Percentiles rank a stretch among this genome's conserved stretches.
Evolutionary conservation across 53 echinoderm and acorn worm genomes (phyloP).

Genomic region (Echinometra lucunter): DNA sequence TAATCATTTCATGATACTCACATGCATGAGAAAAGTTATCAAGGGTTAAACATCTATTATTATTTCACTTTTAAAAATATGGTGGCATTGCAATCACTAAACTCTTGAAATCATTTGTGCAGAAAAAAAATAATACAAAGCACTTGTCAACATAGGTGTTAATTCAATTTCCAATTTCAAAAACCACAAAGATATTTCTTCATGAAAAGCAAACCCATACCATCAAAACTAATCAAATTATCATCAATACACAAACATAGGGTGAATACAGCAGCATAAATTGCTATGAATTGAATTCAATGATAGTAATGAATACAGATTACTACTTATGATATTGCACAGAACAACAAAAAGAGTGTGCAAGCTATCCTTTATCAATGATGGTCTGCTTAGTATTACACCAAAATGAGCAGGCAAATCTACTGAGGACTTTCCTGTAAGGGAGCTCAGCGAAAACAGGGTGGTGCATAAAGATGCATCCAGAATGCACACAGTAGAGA

Average conservation of each 20-base stretch:
- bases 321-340: not conserved
- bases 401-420: not conserved
- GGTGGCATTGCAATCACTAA: too few species aligned
- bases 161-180: not conserved
- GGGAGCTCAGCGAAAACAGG: too few species aligned
- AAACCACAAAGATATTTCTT: not conserved
- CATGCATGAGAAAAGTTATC: not conserved
- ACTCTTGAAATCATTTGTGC: not conserved
- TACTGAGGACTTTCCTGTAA: too few species aligned
- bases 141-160: not conserved
- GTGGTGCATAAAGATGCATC: too few species aligned
- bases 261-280: not conserved
- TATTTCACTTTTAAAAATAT: not conserved
- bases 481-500: too few species aligned
- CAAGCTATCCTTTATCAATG: not conserved
- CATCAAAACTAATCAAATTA: constrained; percentile 25
- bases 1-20: not conserved
- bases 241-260: not conserved
- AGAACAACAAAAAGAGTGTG: not conserved
- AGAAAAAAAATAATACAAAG: not conserved
- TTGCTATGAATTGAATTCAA: not conserved
- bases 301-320: constrained; percentile 17
- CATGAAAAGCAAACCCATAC: not conserved
- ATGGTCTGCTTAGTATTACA: not conserved
- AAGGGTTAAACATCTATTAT: not conserved